Conservation (phyloP, 2,113 vertebrate genomes). For the Propithecus coquereli region DNA sequence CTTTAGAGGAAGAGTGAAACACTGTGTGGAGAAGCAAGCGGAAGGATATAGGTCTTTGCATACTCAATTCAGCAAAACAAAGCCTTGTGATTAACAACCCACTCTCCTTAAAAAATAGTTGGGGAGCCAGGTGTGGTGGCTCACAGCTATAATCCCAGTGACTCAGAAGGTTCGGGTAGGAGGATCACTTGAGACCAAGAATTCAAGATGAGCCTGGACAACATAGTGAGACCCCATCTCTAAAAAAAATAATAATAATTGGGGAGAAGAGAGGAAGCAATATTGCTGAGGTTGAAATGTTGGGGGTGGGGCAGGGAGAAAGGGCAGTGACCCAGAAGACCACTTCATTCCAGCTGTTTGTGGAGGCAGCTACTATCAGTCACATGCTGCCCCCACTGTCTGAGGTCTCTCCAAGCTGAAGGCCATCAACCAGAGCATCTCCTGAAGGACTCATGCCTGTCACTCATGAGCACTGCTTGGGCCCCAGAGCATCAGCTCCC, state of each 20-base stretch:
- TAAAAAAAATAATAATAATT: not conserved
- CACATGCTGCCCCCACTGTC: not conserved
- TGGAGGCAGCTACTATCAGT: not conserved
- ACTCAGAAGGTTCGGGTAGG: too few species aligned
- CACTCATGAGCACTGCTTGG: not conserved
- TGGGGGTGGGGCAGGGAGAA: not conserved
- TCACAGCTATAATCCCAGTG: too few species aligned
- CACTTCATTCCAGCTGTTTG: not conserved
- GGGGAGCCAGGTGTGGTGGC: too few species aligned
- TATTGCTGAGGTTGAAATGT: constrained; percentile 1
- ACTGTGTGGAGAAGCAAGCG: not conserved
- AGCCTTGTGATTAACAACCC: not conserved
- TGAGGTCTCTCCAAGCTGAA: not conserved
- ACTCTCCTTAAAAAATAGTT: not conserved
- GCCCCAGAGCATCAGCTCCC: not conserved
- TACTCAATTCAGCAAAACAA: not conserved
- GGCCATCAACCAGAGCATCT: not conserved
- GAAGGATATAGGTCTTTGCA: not conserved
- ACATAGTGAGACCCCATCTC: too few species aligned
- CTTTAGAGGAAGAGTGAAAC: not conserved
- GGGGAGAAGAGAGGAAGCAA: not conserved
- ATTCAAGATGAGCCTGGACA: too few species aligned
- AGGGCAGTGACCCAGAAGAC: not conserved
- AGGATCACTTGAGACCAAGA: too few species aligned
- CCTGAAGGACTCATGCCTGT: not conserved